A percentile compares a stretch with the other conserved stretches of the same genome.
Evolutionary conservation across 1,140 invertebrate species (phyloP).

Genomic region (Eurosta solidaginis): DNA sequence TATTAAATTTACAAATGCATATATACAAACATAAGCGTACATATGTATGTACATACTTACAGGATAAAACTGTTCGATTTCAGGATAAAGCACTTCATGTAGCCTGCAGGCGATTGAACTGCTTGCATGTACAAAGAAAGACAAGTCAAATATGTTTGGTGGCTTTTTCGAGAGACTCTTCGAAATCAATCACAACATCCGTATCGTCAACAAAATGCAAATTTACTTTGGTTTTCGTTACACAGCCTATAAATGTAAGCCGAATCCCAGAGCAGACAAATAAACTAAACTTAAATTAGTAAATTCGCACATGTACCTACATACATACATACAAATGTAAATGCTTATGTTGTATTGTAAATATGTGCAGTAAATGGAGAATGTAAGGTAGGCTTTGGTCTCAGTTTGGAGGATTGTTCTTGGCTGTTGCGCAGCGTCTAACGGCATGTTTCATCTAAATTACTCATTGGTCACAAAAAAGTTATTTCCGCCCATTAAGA

Average conservation of each 20-base stretch:
- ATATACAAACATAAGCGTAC: neutral
- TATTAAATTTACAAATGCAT: neutral
- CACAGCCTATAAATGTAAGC: conserved; percentile 21
- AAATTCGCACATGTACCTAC: neutral
- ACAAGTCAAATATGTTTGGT: conserved; percentile 58
- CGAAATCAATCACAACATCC: conserved; percentile 27
- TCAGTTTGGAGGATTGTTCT: too few species aligned
- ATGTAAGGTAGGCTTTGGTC: too few species aligned
- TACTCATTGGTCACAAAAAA: too few species aligned
- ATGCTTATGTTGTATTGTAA: neutral
- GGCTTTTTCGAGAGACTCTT: conserved; percentile 46
- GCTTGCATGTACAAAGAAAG: conserved; percentile 44
- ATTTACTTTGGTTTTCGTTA: conserved; percentile 26
- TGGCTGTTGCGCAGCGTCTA: too few species aligned
- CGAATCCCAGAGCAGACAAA: neutral
- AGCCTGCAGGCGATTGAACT: neutral
- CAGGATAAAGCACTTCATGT: neutral
- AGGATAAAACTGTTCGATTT: neutral
- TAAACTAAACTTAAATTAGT: neutral
- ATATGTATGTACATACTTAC: neutral
- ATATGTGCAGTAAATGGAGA: too few species aligned
- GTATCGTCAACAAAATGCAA: conserved; percentile 29
- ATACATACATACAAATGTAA: neutral
- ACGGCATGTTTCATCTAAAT: too few species aligned
- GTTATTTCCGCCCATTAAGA: too few species aligned